phyloP scores from a whole-genome alignment of 37 sponge, comb jelly and placozoan species.

The Ephydatia muelleri region DNA sequence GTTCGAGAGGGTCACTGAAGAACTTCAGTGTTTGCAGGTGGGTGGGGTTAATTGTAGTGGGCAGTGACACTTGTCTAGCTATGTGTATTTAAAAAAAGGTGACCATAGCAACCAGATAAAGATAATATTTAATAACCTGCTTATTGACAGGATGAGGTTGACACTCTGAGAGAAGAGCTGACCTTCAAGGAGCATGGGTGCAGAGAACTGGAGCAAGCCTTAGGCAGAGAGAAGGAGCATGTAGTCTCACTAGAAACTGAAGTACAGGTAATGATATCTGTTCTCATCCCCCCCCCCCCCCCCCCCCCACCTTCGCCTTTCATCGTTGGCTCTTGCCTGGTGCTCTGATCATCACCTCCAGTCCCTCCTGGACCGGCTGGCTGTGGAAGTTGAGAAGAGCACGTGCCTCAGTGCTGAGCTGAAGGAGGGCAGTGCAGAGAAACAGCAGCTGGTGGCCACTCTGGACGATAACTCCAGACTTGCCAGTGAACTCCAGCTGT shows the following conservation, averaged over 20 bases:
- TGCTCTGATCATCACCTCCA: not conserved
- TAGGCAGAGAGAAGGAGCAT: conserved; percentile 54
- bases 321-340: too few relatives aligned
- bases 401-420: conserved; percentile 60
- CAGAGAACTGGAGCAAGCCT: conserved; percentile 36
- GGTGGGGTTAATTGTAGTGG: not conserved
- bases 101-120: not conserved
- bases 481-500: conserved; percentile 16
- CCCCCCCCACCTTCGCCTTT: not conserved
- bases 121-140: not conserved
- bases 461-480: conserved; percentile 53
- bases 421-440: conserved; percentile 60
- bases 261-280: conserved; percentile 43
- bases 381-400: conserved; percentile 69
- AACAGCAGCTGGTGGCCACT: conserved; percentile 45
- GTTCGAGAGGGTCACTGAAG: conserved; percentile 58
- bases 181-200: conserved; percentile 64
- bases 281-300: not conserved
- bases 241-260: conserved; percentile 43
- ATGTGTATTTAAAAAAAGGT: not conserved
- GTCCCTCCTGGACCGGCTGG: conserved; percentile 55
- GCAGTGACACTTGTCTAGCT: not conserved
- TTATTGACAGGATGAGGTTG: conserved; percentile 66
- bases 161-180: conserved; percentile 74
- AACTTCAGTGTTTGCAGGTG: conserved; percentile 72